Percentiles rank a stretch among this genome's conserved stretches.
Evolutionary conservation across 2,113 vertebrate genomes (phyloP).

Genomic region (Actenoides lindsayi): DNA sequence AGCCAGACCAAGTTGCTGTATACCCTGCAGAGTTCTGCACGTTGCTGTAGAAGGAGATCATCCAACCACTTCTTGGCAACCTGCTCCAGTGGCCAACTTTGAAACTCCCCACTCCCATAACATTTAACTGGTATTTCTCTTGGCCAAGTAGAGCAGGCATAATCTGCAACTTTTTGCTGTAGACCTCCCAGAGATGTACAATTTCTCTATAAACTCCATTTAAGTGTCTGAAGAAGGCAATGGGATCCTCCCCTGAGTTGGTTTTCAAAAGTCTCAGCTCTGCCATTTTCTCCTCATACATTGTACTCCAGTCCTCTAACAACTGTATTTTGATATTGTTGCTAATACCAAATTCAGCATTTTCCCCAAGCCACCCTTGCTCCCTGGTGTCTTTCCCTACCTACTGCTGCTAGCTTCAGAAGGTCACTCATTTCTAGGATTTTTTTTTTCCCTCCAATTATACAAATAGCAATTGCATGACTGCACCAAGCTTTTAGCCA

Average conservation of each 20-base stretch:
- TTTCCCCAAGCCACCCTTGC: not conserved
- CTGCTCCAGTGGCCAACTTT: not conserved
- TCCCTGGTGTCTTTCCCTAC: not conserved
- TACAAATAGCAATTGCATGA: not conserved
- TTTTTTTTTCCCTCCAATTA: not conserved
- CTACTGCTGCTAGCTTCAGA: not conserved
- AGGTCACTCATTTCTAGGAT: not conserved
- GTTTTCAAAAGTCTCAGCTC: not conserved
- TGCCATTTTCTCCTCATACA: not conserved
- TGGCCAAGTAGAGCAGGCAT: no score
- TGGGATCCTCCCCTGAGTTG: accelerated
- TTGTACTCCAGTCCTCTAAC: not conserved
- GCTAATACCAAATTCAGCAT: not conserved
- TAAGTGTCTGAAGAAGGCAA: not conserved
- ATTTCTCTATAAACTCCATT: not conserved
- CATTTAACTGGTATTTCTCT: not conserved
- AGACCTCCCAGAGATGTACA: not conserved
- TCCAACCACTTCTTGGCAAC: not conserved
- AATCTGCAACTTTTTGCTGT: not conserved
- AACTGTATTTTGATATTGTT: not conserved
- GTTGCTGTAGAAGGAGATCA: not conserved
- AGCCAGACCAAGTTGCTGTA: not conserved
- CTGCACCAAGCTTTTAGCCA: not conserved
- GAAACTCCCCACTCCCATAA: not conserved
- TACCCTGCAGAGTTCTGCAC: not conserved